Base-by-base conservation (phyloP, 2,113 vertebrate species). In the Podarcis muralis region DNA sequence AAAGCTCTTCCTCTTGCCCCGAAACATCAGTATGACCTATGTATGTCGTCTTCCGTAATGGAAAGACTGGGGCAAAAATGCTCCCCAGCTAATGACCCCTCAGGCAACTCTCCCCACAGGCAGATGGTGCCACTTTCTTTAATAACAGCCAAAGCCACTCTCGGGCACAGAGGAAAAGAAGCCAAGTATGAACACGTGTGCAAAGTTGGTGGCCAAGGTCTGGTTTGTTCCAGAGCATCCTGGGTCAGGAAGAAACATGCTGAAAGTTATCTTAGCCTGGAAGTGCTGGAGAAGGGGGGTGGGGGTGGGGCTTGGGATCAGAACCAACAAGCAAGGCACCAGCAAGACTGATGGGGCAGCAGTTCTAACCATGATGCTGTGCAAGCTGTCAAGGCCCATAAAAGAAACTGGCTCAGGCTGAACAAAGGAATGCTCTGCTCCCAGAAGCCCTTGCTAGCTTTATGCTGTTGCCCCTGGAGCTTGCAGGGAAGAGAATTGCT, bases 371-470 rank as follows among this genome's bases (percentile, higher is more conserved):
- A 12, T 23, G 80, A 12, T 59, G 23, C 57, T 23, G 20, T 4
- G 57, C 1, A 30, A 81, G 59, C 80, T 25, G 57, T 35, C n/a
- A 35, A 80, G 16, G 48, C 35, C 53, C 6, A 43, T 43, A 13
- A 57, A 57, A 9, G 20, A 81, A 81, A n/a, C 30, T 48, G 76
- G 40, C 40, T 78, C 40, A 2, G 40, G 76, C 76, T 13, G 59
- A 81, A 25, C 80, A 82, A 66, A 35, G 80, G 4, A 25, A 32
- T 62, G 37, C 48, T 62, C 18, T 3, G 12, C 68, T 32, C 48
- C 83, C 83, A 35, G 83, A 57, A 94, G 93, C 95, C 92, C 89
- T 88, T n/a, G 65, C 65, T 8, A 23, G 16, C 32, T 35, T 22
- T 18, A 69, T 12, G 22, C 22, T 13, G 66, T 30, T n/a, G 68